These are phyloP conservation scores for mouse (Mus musculus) DNA, from an alignment of 2,113 vertebrate species.

Conservation along the genomic window DNA sequence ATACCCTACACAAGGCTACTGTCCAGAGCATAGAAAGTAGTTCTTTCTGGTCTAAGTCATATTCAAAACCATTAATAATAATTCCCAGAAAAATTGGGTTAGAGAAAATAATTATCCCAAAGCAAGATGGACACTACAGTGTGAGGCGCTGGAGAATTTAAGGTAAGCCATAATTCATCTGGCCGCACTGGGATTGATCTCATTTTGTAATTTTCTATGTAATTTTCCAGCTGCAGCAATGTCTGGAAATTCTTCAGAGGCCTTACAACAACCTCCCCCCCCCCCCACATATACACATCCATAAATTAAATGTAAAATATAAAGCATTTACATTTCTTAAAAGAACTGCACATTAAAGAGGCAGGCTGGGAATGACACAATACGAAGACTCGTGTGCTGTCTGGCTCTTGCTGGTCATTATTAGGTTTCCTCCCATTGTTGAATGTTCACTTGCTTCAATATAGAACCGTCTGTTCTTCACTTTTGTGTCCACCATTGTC, in stretches of 20 bases:
- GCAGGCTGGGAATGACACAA: not conserved
- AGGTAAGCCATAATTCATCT: constrained; percentile 57
- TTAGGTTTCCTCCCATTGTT: not conserved
- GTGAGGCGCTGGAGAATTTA: constrained; percentile 9
- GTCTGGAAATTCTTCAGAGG: constrained; percentile 34
- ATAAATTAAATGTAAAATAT: constrained; percentile 52
- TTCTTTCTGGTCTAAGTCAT: no score
- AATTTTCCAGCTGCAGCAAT: not conserved
- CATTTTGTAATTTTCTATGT: constrained; percentile 47
- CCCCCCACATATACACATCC: not conserved
- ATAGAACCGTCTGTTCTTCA: not conserved
- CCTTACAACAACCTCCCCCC: not conserved
- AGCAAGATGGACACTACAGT: not conserved
- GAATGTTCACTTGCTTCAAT: constrained; percentile 46
- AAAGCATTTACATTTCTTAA: constrained; percentile 38
- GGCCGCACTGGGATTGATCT: constrained; percentile 25
- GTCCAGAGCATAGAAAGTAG: no score
- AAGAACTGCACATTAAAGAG: not conserved
- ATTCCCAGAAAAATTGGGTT: no score
- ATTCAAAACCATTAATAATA: no score
- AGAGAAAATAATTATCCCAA: no score
- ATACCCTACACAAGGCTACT: no score
- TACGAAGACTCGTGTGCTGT: not conserved
- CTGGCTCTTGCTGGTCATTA: not conserved
- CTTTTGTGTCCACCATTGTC: not conserved